Evolutionary conservation across 2,888 invertebrate genomes (phyloP).

Genomic region (Apeira syringaria): DNA sequence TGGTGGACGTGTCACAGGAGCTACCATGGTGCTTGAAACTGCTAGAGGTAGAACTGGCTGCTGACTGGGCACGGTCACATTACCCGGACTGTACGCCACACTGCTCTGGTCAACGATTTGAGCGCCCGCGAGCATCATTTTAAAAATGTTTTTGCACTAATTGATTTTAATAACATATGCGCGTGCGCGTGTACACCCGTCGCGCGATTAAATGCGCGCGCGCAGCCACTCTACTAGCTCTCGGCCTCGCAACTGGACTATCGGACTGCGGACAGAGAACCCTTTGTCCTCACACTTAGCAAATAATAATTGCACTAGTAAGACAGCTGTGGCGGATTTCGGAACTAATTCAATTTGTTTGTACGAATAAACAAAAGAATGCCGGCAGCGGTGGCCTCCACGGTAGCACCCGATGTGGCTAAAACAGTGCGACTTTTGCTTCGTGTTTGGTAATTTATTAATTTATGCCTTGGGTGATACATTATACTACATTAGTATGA

Average conservation of each 20-base stretch:
- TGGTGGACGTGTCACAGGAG: slow-evolving; percentile 28
- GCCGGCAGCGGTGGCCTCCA: too few relatives aligned
- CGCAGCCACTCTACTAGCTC: slow-evolving; percentile 37
- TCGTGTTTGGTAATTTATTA: slow-evolving; percentile 45
- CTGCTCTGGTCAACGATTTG: slow-evolving; percentile 64
- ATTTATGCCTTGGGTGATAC: slow-evolving; percentile 41
- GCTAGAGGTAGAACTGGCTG: too few relatives aligned
- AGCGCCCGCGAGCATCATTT: slow-evolving; percentile 77
- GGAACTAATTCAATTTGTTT: slow-evolving; percentile 6
- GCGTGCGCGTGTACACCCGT: slow-evolving; percentile 52
- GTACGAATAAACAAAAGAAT: too few relatives aligned
- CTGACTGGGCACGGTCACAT: slow-evolving; percentile 6
- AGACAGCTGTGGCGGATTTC: slow-evolving; percentile 4
- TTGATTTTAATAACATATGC: slow-evolving; percentile 33
- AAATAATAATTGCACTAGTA: slow-evolving; percentile 37
- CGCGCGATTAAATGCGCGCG: slow-evolving; percentile 62
- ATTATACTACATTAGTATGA: slow-evolving; percentile 17
- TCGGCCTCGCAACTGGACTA: slow-evolving; percentile 29
- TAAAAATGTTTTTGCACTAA: slow-evolving; percentile 31
- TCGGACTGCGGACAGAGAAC: slow-evolving; percentile 29
- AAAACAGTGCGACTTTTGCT: background rate
- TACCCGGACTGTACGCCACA: slow-evolving; percentile 48
- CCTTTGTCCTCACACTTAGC: slow-evolving; percentile 52
- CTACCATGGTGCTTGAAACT: slow-evolving; percentile 4
- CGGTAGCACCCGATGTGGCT: too few relatives aligned